Evolutionary conservation across 2,888 invertebrate genomes (phyloP).

Genomic region (Hoplodrina blanda): DNA sequence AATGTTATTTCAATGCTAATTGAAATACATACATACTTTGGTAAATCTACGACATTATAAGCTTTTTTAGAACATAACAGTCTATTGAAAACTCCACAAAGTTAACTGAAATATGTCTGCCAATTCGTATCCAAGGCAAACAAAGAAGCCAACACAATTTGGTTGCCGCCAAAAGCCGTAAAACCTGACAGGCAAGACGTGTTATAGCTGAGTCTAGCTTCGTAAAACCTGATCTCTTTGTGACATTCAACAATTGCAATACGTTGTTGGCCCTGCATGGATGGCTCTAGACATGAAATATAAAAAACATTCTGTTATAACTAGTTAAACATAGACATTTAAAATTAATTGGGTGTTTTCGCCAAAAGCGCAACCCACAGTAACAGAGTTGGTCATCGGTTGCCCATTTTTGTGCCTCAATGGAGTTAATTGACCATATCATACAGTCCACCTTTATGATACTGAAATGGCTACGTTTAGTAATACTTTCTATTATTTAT

Average conservation of each 20-base stretch:
- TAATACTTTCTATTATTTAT: slow-evolving; percentile 78
- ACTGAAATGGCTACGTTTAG: slow-evolving; percentile 74
- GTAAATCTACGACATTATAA: background rate
- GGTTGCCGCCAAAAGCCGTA: slow-evolving; percentile 6
- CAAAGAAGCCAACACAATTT: slow-evolving; percentile 7
- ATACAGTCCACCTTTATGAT: slow-evolving; percentile 71
- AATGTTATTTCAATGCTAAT: background rate
- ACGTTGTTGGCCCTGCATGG: slow-evolving; percentile 3
- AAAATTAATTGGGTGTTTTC: background rate
- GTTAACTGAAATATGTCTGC: slow-evolving; percentile 7
- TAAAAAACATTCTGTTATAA: slow-evolving; percentile 20
- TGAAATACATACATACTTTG: background rate
- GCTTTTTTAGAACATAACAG: background rate
- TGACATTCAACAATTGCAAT: slow-evolving; percentile 11
- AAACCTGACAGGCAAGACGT: background rate
- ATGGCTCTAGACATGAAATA: slow-evolving; percentile 2
- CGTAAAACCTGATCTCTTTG: slow-evolving; percentile 1
- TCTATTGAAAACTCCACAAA: background rate
- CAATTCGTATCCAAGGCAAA: background rate
- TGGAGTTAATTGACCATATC: slow-evolving; percentile 80
- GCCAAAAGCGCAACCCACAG: slow-evolving; percentile 41
- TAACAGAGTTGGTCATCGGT: slow-evolving; percentile 43
- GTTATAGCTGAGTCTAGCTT: slow-evolving; percentile 9
- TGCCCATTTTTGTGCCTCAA: slow-evolving; percentile 71
- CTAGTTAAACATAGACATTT: background rate